Evolutionary conservation across 92 coral and sea anemone species (phyloP).

Genomic region (Porites rus): DNA sequence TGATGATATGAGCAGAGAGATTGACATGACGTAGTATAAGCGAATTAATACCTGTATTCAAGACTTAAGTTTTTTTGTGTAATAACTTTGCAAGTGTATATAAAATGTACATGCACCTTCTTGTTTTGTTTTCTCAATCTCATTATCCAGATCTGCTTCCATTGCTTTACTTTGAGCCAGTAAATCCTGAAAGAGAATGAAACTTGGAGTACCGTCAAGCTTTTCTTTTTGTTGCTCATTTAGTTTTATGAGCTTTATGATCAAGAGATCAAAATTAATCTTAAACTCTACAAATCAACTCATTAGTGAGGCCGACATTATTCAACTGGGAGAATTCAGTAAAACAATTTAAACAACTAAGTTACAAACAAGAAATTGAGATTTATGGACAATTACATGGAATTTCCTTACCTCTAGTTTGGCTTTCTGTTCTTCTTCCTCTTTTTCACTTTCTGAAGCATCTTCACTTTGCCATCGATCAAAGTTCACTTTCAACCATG

Average conservation of each 20-base stretch:
- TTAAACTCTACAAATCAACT: too few species aligned
- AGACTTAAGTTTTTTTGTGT: too few species aligned
- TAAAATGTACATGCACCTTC: slow-evolving; percentile 42
- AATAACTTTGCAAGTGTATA: too few species aligned
- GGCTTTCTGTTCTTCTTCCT: slow-evolving; percentile 58
- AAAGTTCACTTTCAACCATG: slow-evolving; percentile 87
- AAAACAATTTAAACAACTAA: too few species aligned
- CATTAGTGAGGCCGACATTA: too few species aligned
- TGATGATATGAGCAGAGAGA: neutral
- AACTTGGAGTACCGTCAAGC: neutral
- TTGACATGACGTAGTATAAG: too few species aligned
- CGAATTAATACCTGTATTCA: too few species aligned
- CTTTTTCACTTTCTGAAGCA: slow-evolving; percentile 71
- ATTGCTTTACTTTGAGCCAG: slow-evolving; percentile 50
- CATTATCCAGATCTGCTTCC: slow-evolving; percentile 61
- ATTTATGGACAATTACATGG: too few species aligned
- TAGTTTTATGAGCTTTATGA: too few species aligned
- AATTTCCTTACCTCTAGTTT: slow-evolving; percentile 32
- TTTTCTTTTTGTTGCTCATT: neutral
- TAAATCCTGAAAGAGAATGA: slow-evolving; percentile 37
- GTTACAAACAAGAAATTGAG: too few species aligned
- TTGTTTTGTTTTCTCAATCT: slow-evolving; percentile 57
- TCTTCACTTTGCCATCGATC: slow-evolving; percentile 90
- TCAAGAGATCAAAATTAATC: too few species aligned
- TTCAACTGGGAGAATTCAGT: too few species aligned